Base-by-base conservation (phyloP, 2,113 vertebrate species). In the Pseudorectes ferrugineus region DNA sequence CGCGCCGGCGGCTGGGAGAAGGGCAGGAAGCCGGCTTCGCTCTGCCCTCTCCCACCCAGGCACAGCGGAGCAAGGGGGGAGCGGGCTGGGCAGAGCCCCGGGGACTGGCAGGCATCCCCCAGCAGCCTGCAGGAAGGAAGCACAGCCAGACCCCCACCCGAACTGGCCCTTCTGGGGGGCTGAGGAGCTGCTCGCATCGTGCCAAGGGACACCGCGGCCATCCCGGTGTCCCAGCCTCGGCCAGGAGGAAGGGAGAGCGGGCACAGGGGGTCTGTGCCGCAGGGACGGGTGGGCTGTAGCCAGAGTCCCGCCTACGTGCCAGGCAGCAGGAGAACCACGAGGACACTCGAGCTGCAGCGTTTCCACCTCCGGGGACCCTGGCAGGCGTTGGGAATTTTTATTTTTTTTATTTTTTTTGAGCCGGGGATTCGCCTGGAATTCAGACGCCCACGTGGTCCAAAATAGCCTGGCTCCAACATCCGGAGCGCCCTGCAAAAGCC, bases 401-500 rank as follows among this genome's bases (percentile, higher is more conserved):
- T 55, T 83, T 72, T 35, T 58, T 71, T 66, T 83, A 74, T 76
- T 83, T 87, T 85, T 92, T 89, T 86, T 51, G 54, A 72, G 88
- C 75, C 35, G 21, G 82, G 93, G 94, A 92, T 95, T 97, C 86
- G 86, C 91, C 89, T 94, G 96, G 96, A 96, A 97, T 97, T 91
- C 92, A 94, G 88, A 95, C 94, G 72, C 96, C 95, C 95, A 95
- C 91, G 85, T 96, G 95, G 96, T 97, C 95, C 95, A 96, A 96
- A 96, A 96, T 91, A 96, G 95, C 91, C 95, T 80, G 13, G 89
- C 91, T 96, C 89, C 93, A 88, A 70, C 95, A 94, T 93, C 92
- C 92, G 76, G 91, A 94, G 95, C 91, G 84, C 91, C 92, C 92
- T 94, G 95, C 86, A 67, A 95, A 96, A 94, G 86, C 95, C 92